Evolutionary conservation across 2,113 vertebrate species (phyloP).

Genomic region (Phoenicopterus ruber): DNA sequence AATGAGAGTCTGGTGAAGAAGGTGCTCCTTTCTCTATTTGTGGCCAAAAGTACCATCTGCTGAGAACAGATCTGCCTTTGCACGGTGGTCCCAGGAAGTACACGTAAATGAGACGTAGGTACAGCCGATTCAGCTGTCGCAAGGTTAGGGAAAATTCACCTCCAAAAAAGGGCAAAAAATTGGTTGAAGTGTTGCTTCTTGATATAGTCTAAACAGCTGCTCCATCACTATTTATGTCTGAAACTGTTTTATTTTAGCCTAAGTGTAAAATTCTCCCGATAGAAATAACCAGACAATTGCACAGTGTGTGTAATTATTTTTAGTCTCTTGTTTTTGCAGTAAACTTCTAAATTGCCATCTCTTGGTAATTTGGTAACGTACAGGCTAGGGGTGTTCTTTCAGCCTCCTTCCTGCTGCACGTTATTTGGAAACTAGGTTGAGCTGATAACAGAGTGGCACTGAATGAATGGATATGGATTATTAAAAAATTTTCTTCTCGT

Average conservation of each 20-base stretch:
- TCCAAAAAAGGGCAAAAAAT: background rate
- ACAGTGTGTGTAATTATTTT: background rate
- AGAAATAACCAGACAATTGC: background rate
- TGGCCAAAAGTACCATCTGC: background rate
- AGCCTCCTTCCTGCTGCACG: rapidly evolving
- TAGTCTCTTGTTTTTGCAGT: background rate
- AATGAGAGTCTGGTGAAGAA: background rate
- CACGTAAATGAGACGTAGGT: background rate
- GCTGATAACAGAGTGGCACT: background rate
- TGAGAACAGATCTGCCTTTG: background rate
- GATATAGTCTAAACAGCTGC: background rate
- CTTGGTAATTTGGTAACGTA: background rate
- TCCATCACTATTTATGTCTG: background rate
- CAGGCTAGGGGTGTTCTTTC: background rate
- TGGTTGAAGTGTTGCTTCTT: background rate
- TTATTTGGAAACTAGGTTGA: background rate
- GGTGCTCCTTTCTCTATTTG: background rate
- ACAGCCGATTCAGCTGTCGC: background rate
- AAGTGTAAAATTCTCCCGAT: background rate
- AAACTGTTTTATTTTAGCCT: background rate
- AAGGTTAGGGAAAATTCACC: background rate
- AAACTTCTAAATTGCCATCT: background rate
- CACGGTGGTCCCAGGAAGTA: background rate
- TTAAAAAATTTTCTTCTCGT: background rate
- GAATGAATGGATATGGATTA: background rate